Conservation (phyloP, 2,113 vertebrate species). For the Turdus rufiventris region DNA sequence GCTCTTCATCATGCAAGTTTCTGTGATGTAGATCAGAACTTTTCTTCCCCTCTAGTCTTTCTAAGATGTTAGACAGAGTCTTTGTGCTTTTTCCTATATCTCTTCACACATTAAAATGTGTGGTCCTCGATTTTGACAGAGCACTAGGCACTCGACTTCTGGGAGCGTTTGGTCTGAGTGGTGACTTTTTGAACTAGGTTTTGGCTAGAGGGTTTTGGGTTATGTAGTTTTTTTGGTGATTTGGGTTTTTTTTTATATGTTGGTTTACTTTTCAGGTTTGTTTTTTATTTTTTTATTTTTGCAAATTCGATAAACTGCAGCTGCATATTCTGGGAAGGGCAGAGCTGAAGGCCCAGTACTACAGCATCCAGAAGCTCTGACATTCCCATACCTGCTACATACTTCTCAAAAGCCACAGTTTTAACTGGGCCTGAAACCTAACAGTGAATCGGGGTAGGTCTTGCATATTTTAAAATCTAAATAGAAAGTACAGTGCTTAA, state of each 20-base stretch:
- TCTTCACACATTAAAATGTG: neutral
- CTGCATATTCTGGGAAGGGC: neutral
- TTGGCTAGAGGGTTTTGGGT: neutral
- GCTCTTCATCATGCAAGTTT: neutral
- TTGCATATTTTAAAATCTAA: neutral
- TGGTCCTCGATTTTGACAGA: neutral
- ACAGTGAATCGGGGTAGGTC: neutral
- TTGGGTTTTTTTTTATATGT: too few species aligned
- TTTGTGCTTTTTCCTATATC: neutral
- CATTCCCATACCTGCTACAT: rapidly evolving
- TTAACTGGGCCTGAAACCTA: neutral
- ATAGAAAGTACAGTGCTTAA: neutral
- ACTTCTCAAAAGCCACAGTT: neutral
- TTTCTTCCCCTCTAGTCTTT: neutral
- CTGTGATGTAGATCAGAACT: neutral
- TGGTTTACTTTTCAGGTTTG: neutral
- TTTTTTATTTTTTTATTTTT: neutral
- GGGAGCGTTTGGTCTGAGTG: neutral
- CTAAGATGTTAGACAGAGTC: neutral
- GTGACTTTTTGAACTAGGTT: neutral
- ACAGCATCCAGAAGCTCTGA: neutral
- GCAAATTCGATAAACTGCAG: rapidly evolving
- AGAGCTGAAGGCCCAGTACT: neutral
- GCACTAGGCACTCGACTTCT: neutral
- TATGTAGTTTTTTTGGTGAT: neutral